phyloP scores from a whole-genome alignment of 2,888 invertebrate species.

The Apodemia hepburni region DNA sequence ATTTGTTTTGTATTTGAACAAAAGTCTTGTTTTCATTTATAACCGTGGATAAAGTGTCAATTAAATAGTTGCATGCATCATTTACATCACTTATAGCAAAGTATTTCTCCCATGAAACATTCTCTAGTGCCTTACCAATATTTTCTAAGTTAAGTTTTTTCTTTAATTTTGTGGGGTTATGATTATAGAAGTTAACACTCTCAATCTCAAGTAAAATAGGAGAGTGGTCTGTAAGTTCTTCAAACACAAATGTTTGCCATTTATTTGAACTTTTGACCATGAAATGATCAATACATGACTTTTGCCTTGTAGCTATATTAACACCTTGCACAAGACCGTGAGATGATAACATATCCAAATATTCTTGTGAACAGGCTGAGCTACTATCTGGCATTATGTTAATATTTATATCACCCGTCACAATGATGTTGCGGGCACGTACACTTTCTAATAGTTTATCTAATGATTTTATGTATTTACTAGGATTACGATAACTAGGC shows the following conservation, averaged over 20 bases:
- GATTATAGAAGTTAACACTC: background rate
- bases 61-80: background rate
- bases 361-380: background rate
- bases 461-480: background rate
- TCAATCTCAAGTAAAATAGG: conserved; percentile 20
- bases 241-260: conserved; percentile 21
- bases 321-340: conserved; percentile 21
- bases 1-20: background rate
- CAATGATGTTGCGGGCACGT: background rate
- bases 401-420: background rate
- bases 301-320: conserved; percentile 20
- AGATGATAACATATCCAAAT: conserved; percentile 20
- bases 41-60: background rate
- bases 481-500: background rate
- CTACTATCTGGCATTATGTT: background rate
- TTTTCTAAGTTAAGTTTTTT: conserved; percentile 3
- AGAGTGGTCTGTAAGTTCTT: conserved; percentile 24
- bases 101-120: background rate
- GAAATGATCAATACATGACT: conserved; percentile 24
- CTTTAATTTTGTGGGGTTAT: background rate
- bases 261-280: conserved; percentile 21
- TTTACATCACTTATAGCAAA: conserved; percentile 3
- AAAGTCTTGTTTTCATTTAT: conserved; percentile 7
- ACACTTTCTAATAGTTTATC: background rate
- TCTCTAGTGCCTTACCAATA: background rate